These are phyloP conservation scores for Gandaritis pyraliata DNA, from an alignment of 2,888 invertebrate species.

Conservation along the genomic window DNA sequence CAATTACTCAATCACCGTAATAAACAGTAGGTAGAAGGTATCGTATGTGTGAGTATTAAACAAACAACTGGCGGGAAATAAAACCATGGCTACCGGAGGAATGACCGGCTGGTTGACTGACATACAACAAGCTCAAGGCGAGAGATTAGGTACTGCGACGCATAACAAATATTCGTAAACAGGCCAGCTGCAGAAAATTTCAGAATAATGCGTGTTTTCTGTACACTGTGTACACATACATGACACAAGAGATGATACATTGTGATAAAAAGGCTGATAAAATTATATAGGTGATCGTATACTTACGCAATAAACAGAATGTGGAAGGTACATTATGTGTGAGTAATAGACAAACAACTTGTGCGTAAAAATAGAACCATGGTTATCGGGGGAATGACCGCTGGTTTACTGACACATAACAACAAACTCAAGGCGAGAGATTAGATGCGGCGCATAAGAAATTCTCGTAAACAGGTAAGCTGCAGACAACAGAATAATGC, in stretches of 20 bases:
- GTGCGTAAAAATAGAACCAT: conserved; percentile 69
- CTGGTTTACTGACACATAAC: conserved; percentile 72
- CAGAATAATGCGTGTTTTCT: conserved; percentile 60
- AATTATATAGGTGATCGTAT: not conserved
- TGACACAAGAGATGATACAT: conserved; percentile 15
- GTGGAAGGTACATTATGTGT: conserved; percentile 49
- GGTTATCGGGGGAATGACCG: conserved; percentile 78
- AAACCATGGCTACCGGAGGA: conserved; percentile 70
- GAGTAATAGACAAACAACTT: conserved; percentile 51
- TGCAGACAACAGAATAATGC: conserved; percentile 67
- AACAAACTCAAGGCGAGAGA: conserved; percentile 81
- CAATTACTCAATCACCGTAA: conserved; percentile 63
- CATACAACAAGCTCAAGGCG: conserved; percentile 82
- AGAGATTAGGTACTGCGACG: conserved; percentile 79
- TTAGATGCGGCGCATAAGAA: conserved; percentile 79
- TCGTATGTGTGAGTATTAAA: conserved; percentile 59
- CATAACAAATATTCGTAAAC: conserved; percentile 65
- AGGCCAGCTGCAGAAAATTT: conserved; percentile 56
- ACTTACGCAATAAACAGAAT: conserved; percentile 10
- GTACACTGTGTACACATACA: too few species aligned
- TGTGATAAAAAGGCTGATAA: not conserved
- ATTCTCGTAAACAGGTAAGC: conserved; percentile 48
- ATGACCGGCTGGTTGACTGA: conserved; percentile 76
- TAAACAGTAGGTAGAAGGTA: conserved; percentile 57
- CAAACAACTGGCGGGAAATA: conserved; percentile 78